Base-by-base conservation (phyloP, 2,888 invertebrate species). In the Lepidochitona cinerea region DNA sequence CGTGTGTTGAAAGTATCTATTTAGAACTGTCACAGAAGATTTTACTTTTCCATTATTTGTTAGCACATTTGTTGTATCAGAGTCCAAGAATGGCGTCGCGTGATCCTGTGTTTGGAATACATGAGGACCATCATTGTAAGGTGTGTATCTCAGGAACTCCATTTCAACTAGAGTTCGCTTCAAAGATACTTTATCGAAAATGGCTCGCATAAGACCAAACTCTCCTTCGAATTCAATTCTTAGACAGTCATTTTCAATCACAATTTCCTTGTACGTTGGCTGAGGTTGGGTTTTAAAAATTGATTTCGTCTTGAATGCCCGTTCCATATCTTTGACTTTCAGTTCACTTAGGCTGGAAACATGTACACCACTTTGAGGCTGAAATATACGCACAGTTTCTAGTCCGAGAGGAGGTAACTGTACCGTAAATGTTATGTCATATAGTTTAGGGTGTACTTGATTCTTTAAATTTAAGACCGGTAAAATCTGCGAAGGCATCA, bases 21-120 rank as follows among this genome's bases (percentile, higher is more conserved):
- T 76, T 82, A 96, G 93, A 0, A 96, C 95, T 0, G 94, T 95
- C 1, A 97, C 92, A 87, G 97, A 95, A 1, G 96, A 96, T 23
- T 94, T 94, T 6, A 97, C 92, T 0, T 94, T 94, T 0, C 97
- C 97, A 0, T 95, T 95, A 4, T 96, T 94, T 64, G 97, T 96
- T 65, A 96, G 93, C 37, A 36, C 37, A 36, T 66, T 52, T 33
- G 33, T 4, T 32, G 29, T 1, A 49, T 33, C 3, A 65, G 37
- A 9, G 23, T 66, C 36, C n/a, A 49, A 14, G 1, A 72, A 36
- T n/a, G 14, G 18, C 26, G 9, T 6, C n/a, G 72, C 66, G 23
- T 18, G 18, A 23, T 53, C 53, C 23, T 49, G 1, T 4, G 72
- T 52, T 12, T 23, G 54, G 29, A 72, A 73, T 0, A 73, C 33